Base-by-base conservation (phyloP, 2,797 vertebrate species). In the Sebastes nivosus region DNA sequence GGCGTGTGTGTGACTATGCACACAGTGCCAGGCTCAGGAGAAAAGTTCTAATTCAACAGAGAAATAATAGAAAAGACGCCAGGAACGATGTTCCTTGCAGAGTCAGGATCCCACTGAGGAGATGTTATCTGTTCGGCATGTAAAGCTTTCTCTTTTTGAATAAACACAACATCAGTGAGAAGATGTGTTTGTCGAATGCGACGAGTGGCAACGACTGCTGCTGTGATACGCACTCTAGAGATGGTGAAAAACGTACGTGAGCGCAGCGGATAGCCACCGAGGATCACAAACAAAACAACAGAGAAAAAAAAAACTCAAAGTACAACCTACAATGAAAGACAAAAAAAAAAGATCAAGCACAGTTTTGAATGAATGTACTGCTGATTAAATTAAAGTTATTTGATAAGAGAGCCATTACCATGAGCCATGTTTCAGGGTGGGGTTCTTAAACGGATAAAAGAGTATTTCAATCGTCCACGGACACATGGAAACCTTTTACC, bases 401-500 rank as follows among this genome's bases (percentile, higher is more conserved):
- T 67, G 18, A 75, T 34, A 60, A 72, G 58, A 52, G 16, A 65
- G 9, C 38, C 8, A 77, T 52, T 61, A 67, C 32, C 22, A n/a
- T 70, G 20, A 65, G 25, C 24, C 50, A 72, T 77, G 72, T 65
- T 80, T 59, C 34, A 80, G 22, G 24, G 30, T 42, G 54, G 38
- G 20, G 16, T 38, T 83, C 29, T 70, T 59, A 71, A 79, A 86
- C 68, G 24, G 63, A 73, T 76, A 34, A 74, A 84, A 65, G 27
- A 34, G 20, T 10, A 67, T 82, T 68, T 52, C 32, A 83, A 67
- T 77, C 77, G 50, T 71, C n/a, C 25, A 46, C 27, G 42, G 42
- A 81, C 50, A 66, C 59, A 75, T 22, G 30, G 12, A 87, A 83
- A 79, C 65, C 70, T 83, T 89, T 87, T 74, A 85, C 72, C 38